Evolutionary conservation across 2,113 vertebrate species (phyloP).

Genomic region (Cyprinodon tularosa): DNA sequence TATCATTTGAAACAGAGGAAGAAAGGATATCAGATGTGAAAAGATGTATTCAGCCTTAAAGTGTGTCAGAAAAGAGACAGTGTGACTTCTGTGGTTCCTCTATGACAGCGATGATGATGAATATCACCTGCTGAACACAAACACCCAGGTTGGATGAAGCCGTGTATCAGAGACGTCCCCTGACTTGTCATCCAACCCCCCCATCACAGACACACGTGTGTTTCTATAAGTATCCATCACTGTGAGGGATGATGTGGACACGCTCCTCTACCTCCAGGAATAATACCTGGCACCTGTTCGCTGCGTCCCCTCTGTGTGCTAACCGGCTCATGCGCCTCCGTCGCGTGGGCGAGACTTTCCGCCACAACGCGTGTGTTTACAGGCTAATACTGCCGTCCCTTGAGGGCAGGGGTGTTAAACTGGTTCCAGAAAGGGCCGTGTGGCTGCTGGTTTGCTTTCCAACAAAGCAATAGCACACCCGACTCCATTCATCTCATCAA

Average conservation of each 20-base stretch:
- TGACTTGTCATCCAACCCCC: slow-evolving; percentile 89
- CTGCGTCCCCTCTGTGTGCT: slow-evolving; percentile 98
- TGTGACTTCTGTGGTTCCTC: slow-evolving; percentile 3
- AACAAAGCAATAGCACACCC: too few species aligned
- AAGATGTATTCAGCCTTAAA: not conserved
- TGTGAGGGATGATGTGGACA: slow-evolving; percentile 92
- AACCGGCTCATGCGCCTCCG: slow-evolving; percentile 98
- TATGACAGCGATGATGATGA: slow-evolving; percentile 31
- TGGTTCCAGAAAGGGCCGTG: too few species aligned
- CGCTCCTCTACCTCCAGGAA: slow-evolving; percentile 96
- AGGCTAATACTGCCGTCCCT: too few species aligned
- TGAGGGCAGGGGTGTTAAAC: too few species aligned
- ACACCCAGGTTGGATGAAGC: slow-evolving; percentile 84
- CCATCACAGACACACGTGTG: slow-evolving; percentile 49
- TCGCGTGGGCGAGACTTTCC: slow-evolving; percentile 77
- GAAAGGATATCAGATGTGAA: slow-evolving; percentile 13
- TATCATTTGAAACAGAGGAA: slow-evolving; percentile 67
- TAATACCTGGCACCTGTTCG: slow-evolving; percentile 99
- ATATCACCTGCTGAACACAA: slow-evolving; percentile 46
- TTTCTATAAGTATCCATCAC: slow-evolving; percentile 78
- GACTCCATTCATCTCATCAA: too few species aligned
- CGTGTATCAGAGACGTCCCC: slow-evolving; percentile 92
- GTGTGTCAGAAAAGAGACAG: slow-evolving; percentile 8
- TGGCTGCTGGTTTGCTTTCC: too few species aligned
- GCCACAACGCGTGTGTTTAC: too few species aligned